Evolutionary conservation across 2,113 vertebrate genomes (phyloP).

Genomic region (Rhegmatorhina hoffmannsi): DNA sequence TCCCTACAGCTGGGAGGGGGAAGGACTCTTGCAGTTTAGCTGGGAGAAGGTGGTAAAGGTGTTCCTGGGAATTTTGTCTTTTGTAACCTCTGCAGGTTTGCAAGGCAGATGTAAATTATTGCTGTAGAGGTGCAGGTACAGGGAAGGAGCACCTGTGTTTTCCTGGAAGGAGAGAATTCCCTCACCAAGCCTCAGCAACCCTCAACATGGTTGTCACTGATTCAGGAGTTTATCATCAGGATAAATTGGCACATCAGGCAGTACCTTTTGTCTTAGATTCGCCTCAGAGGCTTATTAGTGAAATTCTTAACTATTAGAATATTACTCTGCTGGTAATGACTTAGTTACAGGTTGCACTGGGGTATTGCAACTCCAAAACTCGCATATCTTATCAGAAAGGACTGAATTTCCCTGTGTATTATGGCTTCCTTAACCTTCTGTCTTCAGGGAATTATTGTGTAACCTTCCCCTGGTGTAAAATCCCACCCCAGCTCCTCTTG

Average conservation of each 20-base stretch:
- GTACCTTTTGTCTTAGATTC: constrained; percentile 34
- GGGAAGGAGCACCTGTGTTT: neutral
- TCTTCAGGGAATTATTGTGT: rapidly evolving
- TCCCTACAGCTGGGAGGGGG: no score
- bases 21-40: neutral
- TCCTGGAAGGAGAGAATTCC: neutral
- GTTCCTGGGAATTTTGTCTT: neutral
- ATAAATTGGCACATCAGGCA: neutral
- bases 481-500: neutral
- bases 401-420: neutral
- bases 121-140: neutral
- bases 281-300: constrained; percentile 42
- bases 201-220: rapidly evolving
- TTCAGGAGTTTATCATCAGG: neutral
- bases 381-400: neutral
- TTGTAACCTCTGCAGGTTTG: neutral
- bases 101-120: neutral
- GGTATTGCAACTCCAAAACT: neutral
- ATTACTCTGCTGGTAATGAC: constrained; percentile 47
- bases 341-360: neutral
- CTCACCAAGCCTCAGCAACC: neutral
- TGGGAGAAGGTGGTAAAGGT: neutral
- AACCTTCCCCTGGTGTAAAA: neutral
- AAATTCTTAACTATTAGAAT: constrained; percentile 22
- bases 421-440: neutral